These are phyloP conservation scores for Bombyx mori DNA, from an alignment of 1,140 invertebrate genomes.

Conservation along the genomic window DNA sequence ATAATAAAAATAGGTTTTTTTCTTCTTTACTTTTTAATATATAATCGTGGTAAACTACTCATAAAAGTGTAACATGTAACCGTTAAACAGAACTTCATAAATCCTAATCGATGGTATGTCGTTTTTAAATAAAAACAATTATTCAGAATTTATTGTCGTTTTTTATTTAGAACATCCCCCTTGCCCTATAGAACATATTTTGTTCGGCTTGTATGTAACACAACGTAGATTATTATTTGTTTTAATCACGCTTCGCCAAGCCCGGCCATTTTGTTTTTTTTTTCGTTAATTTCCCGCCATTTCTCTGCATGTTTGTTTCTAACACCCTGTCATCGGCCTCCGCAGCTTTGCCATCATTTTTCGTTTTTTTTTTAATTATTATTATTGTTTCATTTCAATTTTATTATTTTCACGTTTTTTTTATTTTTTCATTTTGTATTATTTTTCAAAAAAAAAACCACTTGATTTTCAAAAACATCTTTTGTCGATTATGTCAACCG, in stretches of 20 bases:
- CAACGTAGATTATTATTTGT: conserved; percentile 26
- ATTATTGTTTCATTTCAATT: conserved; percentile 41
- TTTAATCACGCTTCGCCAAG: conserved; percentile 29
- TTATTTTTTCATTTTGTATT: conserved; percentile 46
- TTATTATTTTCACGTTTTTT: conserved; percentile 45
- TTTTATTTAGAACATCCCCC: conserved; percentile 38
- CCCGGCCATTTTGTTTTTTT: conserved; percentile 1
- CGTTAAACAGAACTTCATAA: conserved; percentile 70
- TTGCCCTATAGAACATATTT: conserved; percentile 9
- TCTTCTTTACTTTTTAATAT: conserved; percentile 46
- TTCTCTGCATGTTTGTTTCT: conserved; percentile 41
- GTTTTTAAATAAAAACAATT: conserved; percentile 70
- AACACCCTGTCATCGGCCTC: conserved; percentile 57
- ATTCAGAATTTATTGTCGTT: conserved; percentile 55
- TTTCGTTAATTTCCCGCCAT: conserved; percentile 22
- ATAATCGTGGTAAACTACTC: conserved; percentile 54
- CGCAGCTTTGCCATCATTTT: conserved; percentile 67
- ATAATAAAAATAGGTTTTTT: conserved; percentile 49
- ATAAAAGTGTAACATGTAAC: conserved; percentile 67
- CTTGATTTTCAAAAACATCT: background rate
- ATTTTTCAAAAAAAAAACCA: conserved; percentile 9
- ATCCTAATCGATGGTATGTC: conserved; percentile 70
- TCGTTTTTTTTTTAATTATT: conserved; percentile 47
- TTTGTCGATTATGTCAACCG: conserved; percentile 1
- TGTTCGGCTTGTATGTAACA: conserved; percentile 7